Evolutionary conservation across 1,140 invertebrate genomes (phyloP).

Genomic region (Penaeus chinensis): DNA sequence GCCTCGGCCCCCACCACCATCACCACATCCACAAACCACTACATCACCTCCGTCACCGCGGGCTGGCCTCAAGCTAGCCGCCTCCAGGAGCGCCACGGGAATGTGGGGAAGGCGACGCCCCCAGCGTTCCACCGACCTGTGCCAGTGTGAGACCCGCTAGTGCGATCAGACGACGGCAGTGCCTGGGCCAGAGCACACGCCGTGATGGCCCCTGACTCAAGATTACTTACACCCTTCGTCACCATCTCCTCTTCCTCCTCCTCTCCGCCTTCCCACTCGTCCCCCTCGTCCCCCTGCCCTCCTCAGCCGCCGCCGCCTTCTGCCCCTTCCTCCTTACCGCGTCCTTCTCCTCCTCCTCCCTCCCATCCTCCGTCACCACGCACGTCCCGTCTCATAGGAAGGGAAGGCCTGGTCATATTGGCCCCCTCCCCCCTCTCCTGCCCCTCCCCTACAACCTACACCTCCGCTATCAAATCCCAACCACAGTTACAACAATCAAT

Average conservation of each 20-base stretch:
- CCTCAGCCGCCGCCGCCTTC: not conserved
- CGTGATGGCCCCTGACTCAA: slow-evolving; percentile 57
- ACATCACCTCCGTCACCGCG: slow-evolving; percentile 37
- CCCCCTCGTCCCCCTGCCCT: not conserved
- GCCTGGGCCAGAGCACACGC: slow-evolving; percentile 19
- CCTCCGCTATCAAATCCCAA: not conserved
- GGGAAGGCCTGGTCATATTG: slow-evolving; percentile 53
- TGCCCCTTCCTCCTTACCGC: not conserved
- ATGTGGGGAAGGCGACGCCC: slow-evolving; percentile 46
- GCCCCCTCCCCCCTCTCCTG: slow-evolving; percentile 53
- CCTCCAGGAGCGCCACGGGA: slow-evolving; percentile 44
- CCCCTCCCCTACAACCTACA: slow-evolving; percentile 1
- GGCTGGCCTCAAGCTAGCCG: slow-evolving; percentile 52
- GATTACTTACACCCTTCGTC: slow-evolving; percentile 48
- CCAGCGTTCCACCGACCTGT: slow-evolving; percentile 44
- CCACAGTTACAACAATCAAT: too few relatives aligned
- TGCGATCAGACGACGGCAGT: slow-evolving; percentile 49
- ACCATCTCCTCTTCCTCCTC: slow-evolving; percentile 14
- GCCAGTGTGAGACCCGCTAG: slow-evolving; percentile 57
- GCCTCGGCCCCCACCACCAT: slow-evolving; percentile 39
- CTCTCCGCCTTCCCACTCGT: not conserved
- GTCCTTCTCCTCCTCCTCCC: slow-evolving; percentile 16
- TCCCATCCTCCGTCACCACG: too few relatives aligned
- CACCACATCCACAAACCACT: slow-evolving; percentile 36
- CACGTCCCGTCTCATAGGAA: slow-evolving; percentile 29